A percentile compares a stretch with the other conserved stretches of the same genome.
Conservation (phyloP, 2,888 invertebrate species). For the Aphrophora alni region DNA sequence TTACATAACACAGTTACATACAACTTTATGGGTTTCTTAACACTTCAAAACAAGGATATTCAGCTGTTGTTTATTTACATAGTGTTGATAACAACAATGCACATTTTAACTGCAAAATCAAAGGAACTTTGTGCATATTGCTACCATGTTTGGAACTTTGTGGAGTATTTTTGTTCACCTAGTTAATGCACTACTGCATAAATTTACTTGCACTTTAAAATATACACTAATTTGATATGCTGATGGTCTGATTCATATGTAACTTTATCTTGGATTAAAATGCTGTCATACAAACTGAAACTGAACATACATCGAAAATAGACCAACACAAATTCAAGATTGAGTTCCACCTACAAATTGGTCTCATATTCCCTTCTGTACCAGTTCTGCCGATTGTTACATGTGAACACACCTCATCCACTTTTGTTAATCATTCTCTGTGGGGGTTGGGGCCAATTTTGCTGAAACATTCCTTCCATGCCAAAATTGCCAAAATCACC, state of each 20-base stretch:
- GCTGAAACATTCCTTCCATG: conserved; percentile 21
- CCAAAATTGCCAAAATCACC: conserved; percentile 21
- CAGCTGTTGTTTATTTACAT: too few relatives aligned
- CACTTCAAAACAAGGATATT: too few relatives aligned
- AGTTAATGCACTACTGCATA: background rate
- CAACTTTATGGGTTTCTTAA: too few relatives aligned
- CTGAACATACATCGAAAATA: too few relatives aligned
- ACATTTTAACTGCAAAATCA: conserved; percentile 9
- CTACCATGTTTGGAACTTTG: conserved; percentile 29
- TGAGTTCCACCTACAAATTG: conserved; percentile 42
- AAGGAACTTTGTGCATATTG: conserved; percentile 4
- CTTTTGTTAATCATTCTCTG: conserved; percentile 24
- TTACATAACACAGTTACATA: too few relatives aligned
- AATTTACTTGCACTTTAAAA: too few relatives aligned
- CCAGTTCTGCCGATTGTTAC: conserved; percentile 52
- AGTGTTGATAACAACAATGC: too few relatives aligned
- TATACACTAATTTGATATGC: too few relatives aligned
- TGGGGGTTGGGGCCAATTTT: conserved; percentile 48
- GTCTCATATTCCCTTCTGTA: conserved; percentile 48
- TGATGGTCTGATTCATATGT: too few relatives aligned
- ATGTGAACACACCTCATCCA: conserved; percentile 24
- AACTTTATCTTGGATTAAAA: too few relatives aligned
- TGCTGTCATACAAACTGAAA: too few relatives aligned
- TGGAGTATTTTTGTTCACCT: conserved; percentile 19
- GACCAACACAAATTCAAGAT: background rate